These are phyloP conservation scores for Cantharis rustica DNA, from an alignment of 2,888 invertebrate genomes.

Conservation along the genomic window DNA sequence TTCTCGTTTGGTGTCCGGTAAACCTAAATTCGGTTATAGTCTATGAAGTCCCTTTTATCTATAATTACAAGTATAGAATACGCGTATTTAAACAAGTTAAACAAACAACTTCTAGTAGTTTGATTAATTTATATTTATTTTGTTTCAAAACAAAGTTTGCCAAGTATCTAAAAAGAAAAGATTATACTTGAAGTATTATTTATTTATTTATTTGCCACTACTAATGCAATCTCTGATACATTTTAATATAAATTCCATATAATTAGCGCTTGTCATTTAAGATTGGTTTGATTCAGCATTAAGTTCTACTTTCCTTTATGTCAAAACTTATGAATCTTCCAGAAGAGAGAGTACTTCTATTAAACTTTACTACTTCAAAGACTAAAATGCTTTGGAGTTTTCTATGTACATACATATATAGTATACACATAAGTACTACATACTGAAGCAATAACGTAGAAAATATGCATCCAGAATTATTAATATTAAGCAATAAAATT, in stretches of 20 bases:
- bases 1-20: slow-evolving; percentile 8
- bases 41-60: slow-evolving; percentile 14
- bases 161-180: not conserved
- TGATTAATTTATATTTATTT: too few relatives aligned
- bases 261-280: not conserved
- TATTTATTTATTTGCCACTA: not conserved
- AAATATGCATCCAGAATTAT: not conserved
- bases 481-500: not conserved
- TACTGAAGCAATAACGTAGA: not conserved
- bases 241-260: not conserved
- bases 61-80: slow-evolving; percentile 15
- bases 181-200: not conserved
- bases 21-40: slow-evolving; percentile 20
- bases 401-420: not conserved
- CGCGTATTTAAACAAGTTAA: slow-evolving; percentile 9
- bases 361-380: not conserved
- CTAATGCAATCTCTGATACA: not conserved
- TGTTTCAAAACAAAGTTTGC: too few relatives aligned
- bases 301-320: not conserved
- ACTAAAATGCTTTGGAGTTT: not conserved
- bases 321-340: not conserved
- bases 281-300: not conserved
- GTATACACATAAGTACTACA: too few relatives aligned
- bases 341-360: not conserved
- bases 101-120: not conserved